A percentile compares a stretch with the other conserved stretches of the same genome.
phyloP scores from a whole-genome alignment of 2,888 invertebrate genomes.

The Anorthoa munda region DNA sequence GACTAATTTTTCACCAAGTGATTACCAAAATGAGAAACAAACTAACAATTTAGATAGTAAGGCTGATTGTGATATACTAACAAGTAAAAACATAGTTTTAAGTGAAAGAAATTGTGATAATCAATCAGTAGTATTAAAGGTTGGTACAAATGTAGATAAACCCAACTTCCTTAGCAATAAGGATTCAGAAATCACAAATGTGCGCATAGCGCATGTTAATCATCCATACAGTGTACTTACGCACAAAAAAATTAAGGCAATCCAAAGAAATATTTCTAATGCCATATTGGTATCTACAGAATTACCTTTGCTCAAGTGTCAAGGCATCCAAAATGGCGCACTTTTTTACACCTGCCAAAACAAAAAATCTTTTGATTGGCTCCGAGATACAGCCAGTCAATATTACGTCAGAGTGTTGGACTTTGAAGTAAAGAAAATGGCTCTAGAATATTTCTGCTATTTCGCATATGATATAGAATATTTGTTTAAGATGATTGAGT shows the following conservation, averaged over 20 bases:
- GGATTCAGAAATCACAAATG: constrained; percentile 20
- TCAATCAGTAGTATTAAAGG: background rate
- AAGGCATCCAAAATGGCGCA: constrained; percentile 75
- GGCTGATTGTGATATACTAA: constrained; percentile 23
- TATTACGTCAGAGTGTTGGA: constrained; percentile 52
- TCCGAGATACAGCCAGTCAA: constrained; percentile 58
- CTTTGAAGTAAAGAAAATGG: constrained; percentile 61
- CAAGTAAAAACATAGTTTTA: constrained; percentile 39
- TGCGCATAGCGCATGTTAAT: constrained; percentile 61
- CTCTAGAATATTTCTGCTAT: constrained; percentile 67
- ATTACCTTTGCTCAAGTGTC: constrained; percentile 77
- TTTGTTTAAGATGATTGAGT: constrained; percentile 72
- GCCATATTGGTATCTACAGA: constrained; percentile 62
- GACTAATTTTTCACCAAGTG: background rate
- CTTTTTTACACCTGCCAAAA: constrained; percentile 78
- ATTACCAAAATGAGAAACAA: background rate
- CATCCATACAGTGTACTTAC: constrained; percentile 60
- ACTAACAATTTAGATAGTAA: background rate
- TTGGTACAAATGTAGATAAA: background rate
- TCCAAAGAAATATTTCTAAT: constrained; percentile 59
- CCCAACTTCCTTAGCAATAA: background rate
- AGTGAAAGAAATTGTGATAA: constrained; percentile 45
- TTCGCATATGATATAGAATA: constrained; percentile 63
- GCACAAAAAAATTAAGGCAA: constrained; percentile 25
- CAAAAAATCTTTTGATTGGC: constrained; percentile 68